Evolutionary conservation across 2,113 vertebrate species (phyloP).

Genomic region (Jaculus jaculus): DNA sequence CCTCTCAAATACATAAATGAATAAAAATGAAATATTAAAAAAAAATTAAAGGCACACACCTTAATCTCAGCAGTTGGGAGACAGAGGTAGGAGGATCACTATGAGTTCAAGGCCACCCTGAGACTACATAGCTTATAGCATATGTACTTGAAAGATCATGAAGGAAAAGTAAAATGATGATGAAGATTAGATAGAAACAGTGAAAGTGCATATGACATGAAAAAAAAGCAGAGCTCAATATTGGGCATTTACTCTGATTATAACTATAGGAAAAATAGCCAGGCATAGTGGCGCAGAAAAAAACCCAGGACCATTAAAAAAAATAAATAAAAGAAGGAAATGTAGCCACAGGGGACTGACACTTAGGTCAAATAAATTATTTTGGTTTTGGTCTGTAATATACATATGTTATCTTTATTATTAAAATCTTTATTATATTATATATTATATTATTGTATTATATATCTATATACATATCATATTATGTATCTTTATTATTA

Average conservation of each 20-base stretch:
- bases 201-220: conserved; percentile 65
- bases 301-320: conserved; percentile 15
- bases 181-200: conserved; percentile 19
- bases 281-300: no score
- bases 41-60: no score
- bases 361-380: background rate
- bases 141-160: background rate
- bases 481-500: conserved; percentile 64
- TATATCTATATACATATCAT: no score
- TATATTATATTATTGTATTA: no score
- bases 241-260: conserved; percentile 61
- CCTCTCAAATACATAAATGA: no score
- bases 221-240: conserved; percentile 6
- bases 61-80: no score
- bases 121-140: conserved; percentile 49
- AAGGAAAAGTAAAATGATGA: conserved; percentile 55
- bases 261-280: conserved; percentile 39
- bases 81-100: no score
- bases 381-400: background rate
- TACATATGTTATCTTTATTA: conserved; percentile 46
- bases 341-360: conserved; percentile 23
- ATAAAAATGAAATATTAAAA: no score
- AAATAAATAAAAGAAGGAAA: conserved; percentile 38
- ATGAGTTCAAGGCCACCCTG: no score
- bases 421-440: no score